Conservation (phyloP, 2,797 vertebrate genomes). For the Takifugu ocellatus region DNA sequence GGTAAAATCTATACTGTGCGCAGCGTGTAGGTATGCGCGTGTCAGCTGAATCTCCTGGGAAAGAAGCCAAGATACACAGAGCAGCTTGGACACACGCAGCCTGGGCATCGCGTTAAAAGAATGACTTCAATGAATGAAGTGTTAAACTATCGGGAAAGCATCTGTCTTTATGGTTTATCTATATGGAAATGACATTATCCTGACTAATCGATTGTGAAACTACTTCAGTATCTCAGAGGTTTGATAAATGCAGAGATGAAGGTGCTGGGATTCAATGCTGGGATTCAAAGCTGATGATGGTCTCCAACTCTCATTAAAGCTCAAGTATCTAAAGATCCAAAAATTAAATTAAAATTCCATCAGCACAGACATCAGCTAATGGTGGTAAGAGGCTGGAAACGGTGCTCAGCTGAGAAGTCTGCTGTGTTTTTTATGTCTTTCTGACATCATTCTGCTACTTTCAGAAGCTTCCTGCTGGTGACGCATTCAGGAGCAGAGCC, state of each 20-base stretch:
- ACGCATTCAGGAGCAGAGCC: conserved; percentile 14
- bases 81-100: background rate
- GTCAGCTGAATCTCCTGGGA: conserved; percentile 24
- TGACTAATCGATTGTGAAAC: no score
- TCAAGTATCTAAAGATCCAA: no score
- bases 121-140: no score
- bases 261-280: background rate
- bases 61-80: conserved; percentile 4
- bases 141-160: no score
- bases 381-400: no score
- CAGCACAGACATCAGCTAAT: no score
- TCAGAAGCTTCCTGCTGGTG: conserved; percentile 15
- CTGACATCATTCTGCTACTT: background rate
- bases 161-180: no score
- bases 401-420: no score
- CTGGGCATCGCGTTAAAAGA: background rate
- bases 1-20: no score
- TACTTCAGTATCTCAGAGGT: no score
- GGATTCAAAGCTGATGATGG: background rate
- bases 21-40: conserved; percentile 25
- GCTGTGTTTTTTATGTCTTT: background rate
- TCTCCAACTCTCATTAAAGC: background rate
- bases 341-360: no score
- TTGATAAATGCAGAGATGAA: background rate
- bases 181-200: no score